phyloP scores from a whole-genome alignment of 2,113 vertebrate genomes.

The Balaeniceps rex region DNA sequence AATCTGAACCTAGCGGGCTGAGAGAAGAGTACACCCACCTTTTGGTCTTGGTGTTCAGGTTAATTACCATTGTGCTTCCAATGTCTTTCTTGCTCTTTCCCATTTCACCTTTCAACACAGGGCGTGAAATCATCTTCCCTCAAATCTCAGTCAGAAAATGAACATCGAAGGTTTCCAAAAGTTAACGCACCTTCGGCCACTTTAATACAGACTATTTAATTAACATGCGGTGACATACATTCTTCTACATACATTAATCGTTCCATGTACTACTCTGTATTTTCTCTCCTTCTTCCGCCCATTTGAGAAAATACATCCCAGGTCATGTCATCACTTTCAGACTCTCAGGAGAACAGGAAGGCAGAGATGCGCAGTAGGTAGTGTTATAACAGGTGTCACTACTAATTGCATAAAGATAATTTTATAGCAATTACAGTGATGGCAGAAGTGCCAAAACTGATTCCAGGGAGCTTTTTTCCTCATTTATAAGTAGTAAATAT shows the following conservation, averaged over 20 bases:
- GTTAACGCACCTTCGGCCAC: not conserved
- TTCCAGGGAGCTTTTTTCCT: not conserved
- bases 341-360: not conserved
- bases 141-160: not conserved
- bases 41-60: not conserved
- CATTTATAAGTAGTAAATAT: not conserved
- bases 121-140: not conserved
- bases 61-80: not conserved
- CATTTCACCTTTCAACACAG: not conserved
- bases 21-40: not conserved
- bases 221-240: not conserved
- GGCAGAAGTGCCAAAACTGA: not conserved
- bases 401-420: not conserved
- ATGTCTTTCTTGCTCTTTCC: not conserved
- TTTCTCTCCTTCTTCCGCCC: not conserved
- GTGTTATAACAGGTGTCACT: not conserved
- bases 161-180: not conserved
- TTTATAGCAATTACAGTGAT: not conserved
- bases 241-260: not conserved
- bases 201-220: not conserved
- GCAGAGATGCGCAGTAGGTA: not conserved
- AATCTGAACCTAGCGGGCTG: not conserved
- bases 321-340: not conserved
- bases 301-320: not conserved
- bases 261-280: not conserved